phyloP scores from a whole-genome alignment of 2,113 vertebrate genomes.

The Numenius arquata region DNA sequence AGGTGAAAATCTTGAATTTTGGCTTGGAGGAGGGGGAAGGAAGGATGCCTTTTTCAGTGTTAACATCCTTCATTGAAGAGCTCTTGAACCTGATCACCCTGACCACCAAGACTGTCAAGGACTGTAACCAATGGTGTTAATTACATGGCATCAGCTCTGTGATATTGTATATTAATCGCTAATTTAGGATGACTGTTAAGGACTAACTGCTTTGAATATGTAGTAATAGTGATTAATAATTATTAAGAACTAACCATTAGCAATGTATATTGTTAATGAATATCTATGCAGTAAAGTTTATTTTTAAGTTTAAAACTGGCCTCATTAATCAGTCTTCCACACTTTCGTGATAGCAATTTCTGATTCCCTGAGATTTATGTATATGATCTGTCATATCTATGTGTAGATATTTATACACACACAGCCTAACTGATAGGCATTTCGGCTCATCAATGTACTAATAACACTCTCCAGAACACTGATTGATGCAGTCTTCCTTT shows the following conservation, averaged over 20 bases:
- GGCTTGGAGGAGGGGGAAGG: background rate
- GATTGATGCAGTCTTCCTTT: background rate
- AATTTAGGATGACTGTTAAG: background rate
- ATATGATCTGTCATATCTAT: background rate
- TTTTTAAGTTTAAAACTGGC: slow-evolving; percentile 8
- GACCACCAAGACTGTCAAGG: background rate
- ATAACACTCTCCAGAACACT: background rate
- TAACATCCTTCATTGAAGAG: background rate
- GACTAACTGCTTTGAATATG: background rate
- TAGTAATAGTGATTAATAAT: background rate
- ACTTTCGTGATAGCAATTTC: rapidly evolving
- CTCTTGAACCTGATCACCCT: background rate
- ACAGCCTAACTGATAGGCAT: background rate
- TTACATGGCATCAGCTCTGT: background rate
- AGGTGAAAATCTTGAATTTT: background rate
- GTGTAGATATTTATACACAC: background rate
- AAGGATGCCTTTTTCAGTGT: background rate
- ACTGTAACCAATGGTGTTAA: background rate
- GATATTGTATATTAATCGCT: background rate
- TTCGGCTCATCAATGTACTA: background rate
- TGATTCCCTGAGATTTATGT: background rate
- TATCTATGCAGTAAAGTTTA: slow-evolving; percentile 46
- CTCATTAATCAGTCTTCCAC: background rate
- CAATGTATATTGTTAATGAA: background rate
- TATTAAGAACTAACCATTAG: background rate